Base-by-base conservation (phyloP, 1,140 invertebrate species). In the Caenorhabditis latens region DNA sequence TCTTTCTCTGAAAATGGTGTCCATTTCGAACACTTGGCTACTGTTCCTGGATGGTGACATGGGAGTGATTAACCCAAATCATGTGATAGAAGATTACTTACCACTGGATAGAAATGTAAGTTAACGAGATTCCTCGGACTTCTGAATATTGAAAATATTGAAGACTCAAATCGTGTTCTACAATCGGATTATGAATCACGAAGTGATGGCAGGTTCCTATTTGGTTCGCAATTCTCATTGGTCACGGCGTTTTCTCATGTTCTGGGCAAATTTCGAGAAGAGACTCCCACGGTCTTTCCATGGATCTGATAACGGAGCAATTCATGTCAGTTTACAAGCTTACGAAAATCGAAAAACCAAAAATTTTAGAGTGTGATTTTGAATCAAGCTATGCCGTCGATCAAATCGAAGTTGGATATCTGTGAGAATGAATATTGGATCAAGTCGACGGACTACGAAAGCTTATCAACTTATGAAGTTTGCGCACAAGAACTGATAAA, bases 121-220 rank as follows among this genome's bases (percentile, higher is more conserved):
- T 50, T 40, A 11, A 13, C 21, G 40, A 9, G 13, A 2, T 13
- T 71, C 16, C 5, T n/a, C 5, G 2, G 42, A n/a, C 3, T 71
- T 9, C 19, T 6, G 16, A 71, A 14, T 53, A 50, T 24, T 67
- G 9, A 53, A 79, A 71, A 14, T 53, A 50, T 24, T 67, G 9
- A 53, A 79, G 71, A 42, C 19, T 53, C 79, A 89, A 43, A 43
- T 90, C 1, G 85, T 90, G 13, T 89, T 90, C 82, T 90, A 90
- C 57, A 58, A 90, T 14, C 87, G 89, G 5, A 84, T 90, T 43
- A 88, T 89, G 84, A 90, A 90, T 65, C 86, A 90, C 48, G 89
- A 90, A 86, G 65, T 90, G 14, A 88, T 90, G 88, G 89, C 89
- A 3, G 89, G 89, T 13, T 87, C 89, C 75, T 90, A 90, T 79